Percentiles rank a stretch among this genome's conserved stretches.
Evolutionary conservation across 2,888 invertebrate species (phyloP).

Genomic region (Endotricha flammealis): DNA sequence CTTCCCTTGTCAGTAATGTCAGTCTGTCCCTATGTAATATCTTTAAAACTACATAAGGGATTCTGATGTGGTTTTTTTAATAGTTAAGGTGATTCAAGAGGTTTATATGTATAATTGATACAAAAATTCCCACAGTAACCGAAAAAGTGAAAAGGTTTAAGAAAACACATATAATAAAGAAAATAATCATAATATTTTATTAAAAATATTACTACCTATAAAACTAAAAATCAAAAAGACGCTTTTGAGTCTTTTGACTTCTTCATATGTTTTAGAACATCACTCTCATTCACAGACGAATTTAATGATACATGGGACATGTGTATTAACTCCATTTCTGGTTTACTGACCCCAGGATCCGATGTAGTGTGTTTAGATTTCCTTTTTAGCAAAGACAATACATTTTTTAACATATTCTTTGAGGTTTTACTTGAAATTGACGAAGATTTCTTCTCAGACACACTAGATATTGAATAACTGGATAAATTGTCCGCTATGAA

Average conservation of each 20-base stretch:
- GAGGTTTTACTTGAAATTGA: conserved; percentile 50
- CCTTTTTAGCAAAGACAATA: conserved; percentile 39
- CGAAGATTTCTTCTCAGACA: conserved; percentile 31
- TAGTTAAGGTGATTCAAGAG: too few species aligned
- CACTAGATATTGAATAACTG: conserved; percentile 41
- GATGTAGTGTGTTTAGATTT: conserved; percentile 44
- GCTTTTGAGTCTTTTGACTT: conserved; percentile 44
- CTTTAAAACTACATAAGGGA: too few species aligned
- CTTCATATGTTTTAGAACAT: conserved; percentile 30
- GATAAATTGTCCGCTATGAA: conserved; percentile 44
- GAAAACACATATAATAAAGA: background rate
- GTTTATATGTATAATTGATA: too few species aligned
- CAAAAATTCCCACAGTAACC: too few species aligned
- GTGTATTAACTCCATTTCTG: conserved; percentile 51
- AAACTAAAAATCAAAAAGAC: conserved; percentile 39
- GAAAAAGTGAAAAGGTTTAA: too few species aligned
- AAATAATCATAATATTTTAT: conserved; percentile 6
- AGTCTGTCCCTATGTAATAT: too few species aligned
- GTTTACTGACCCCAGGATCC: conserved; percentile 41
- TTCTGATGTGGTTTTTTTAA: too few species aligned
- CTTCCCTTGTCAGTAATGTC: too few species aligned
- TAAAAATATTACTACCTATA: conserved; percentile 21
- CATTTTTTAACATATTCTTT: conserved; percentile 50
- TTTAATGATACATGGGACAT: conserved; percentile 48
- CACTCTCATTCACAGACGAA: conserved; percentile 43